phyloP scores from a whole-genome alignment of 2,797 vertebrate species.

The Tarsius wallacei region DNA sequence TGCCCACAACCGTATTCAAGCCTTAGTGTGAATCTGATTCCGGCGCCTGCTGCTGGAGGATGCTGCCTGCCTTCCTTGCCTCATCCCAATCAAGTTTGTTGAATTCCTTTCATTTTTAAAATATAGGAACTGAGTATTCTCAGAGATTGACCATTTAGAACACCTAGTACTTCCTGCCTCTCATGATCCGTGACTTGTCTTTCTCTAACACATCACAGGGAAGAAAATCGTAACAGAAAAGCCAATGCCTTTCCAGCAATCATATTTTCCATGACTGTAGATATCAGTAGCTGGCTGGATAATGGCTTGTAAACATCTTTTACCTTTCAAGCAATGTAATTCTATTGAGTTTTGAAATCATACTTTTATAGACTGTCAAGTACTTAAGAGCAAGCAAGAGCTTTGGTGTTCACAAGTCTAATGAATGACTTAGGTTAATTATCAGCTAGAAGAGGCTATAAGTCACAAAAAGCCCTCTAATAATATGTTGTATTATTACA shows the following conservation, averaged over 20 bases:
- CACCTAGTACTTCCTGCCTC: background rate
- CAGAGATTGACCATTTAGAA: background rate
- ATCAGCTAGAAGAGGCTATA: background rate
- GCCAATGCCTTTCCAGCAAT: background rate
- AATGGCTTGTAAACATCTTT: background rate
- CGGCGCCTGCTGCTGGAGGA: background rate
- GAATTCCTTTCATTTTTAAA: constrained; percentile 29
- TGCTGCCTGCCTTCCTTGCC: background rate
- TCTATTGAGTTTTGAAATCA: constrained; percentile 22
- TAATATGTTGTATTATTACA: background rate
- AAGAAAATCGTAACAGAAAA: background rate
- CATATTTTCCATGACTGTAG: background rate
- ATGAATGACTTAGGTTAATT: background rate
- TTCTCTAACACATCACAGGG: background rate
- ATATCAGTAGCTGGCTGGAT: background rate
- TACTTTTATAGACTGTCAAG: background rate
- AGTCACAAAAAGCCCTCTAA: background rate
- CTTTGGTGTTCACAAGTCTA: background rate
- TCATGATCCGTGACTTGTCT: background rate
- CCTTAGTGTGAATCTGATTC: background rate
- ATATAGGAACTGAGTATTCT: background rate
- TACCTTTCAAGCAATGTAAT: background rate
- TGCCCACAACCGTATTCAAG: background rate
- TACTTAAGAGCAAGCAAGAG: background rate
- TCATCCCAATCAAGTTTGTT: background rate